These are phyloP conservation scores for Hippocampus kuda DNA, from an alignment of 2,797 vertebrate genomes.

Conservation along the genomic window DNA sequence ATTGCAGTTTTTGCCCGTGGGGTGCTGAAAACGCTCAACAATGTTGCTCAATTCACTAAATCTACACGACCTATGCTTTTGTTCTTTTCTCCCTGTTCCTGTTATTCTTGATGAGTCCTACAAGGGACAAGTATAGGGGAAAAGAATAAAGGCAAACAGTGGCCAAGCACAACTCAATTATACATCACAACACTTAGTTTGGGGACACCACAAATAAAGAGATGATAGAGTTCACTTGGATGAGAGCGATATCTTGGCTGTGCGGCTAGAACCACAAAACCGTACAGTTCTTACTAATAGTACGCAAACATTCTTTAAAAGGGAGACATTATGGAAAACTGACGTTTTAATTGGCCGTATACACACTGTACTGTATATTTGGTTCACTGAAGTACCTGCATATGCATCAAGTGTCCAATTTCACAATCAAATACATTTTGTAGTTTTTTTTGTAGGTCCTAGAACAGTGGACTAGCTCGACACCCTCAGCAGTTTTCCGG, in stretches of 20 bases:
- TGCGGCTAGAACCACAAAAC: neutral
- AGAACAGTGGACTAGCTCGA: no score
- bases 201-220: slow-evolving; percentile 22
- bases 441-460: no score
- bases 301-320: neutral
- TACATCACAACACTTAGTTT: slow-evolving; percentile 56
- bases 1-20: neutral
- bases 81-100: neutral
- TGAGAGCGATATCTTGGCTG: neutral
- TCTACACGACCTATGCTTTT: neutral
- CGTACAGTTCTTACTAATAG: neutral
- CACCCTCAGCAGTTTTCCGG: no score
- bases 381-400: no score
- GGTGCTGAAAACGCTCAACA: neutral
- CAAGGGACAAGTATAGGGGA: slow-evolving; percentile 13
- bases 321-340: no score
- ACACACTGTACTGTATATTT: no score
- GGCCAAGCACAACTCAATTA: slow-evolving; percentile 53
- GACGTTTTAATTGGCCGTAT: no score
- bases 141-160: slow-evolving; percentile 19
- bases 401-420: no score
- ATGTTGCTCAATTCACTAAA: neutral
- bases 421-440: no score
- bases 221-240: neutral
- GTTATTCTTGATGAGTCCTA: slow-evolving; percentile 13